phyloP scores from a whole-genome alignment of 2,113 vertebrate genomes.

The Heterochromis multidens region DNA sequence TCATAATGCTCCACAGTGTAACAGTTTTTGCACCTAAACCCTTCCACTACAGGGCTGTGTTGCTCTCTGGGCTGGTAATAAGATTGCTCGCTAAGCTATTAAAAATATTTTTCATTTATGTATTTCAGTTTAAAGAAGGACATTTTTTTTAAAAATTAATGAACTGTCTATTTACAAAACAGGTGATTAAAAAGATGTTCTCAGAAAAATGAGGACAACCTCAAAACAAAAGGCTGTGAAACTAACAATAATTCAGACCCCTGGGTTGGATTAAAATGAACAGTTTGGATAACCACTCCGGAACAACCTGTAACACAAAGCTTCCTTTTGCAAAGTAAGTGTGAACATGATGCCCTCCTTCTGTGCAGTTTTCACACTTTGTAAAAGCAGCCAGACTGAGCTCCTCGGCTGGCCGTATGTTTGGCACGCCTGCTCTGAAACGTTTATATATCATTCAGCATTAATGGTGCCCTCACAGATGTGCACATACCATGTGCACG shows the following conservation, averaged over 20 bases:
- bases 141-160: fast-evolving
- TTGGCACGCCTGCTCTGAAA: background rate
- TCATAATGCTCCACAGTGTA: background rate
- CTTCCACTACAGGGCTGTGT: background rate
- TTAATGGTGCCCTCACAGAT: background rate
- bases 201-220: background rate
- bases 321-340: background rate
- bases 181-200: background rate
- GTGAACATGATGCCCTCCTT: no score
- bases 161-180: background rate
- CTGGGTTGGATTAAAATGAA: background rate
- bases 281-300: no score
- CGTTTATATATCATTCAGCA: background rate
- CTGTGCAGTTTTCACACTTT: no score
- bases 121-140: background rate
- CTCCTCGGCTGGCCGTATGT: background rate
- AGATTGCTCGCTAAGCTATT: fast-evolving
- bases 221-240: background rate
- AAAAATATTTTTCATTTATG: background rate
- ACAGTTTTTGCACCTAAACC: background rate
- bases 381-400: no score
- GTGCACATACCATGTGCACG: no score
- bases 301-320: background rate
- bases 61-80: background rate
- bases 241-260: background rate